A percentile compares a stretch with the other conserved stretches of the same genome.
phyloP scores from a whole-genome alignment of 2,888 invertebrate genomes.

The Lepidochrysops patricia region DNA sequence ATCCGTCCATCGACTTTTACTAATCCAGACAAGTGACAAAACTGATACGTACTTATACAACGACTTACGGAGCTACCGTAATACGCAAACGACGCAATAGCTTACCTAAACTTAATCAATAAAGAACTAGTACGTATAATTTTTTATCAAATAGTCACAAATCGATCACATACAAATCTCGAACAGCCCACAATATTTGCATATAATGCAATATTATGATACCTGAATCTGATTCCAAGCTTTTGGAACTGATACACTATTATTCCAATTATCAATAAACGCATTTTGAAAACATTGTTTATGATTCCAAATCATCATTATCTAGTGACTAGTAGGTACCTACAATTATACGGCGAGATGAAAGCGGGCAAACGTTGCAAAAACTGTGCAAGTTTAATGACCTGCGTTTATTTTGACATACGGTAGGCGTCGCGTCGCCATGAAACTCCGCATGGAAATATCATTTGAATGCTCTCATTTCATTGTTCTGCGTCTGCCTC shows the following conservation, averaged over 20 bases:
- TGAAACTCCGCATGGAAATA: background rate
- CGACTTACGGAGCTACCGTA: too few species aligned
- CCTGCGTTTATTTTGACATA: conserved; percentile 9
- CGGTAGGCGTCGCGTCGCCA: conserved; percentile 5
- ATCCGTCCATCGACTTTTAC: background rate
- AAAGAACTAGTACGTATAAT: background rate
- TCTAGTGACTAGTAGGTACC: background rate
- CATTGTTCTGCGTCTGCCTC: conserved; percentile 1
- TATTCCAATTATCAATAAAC: background rate
- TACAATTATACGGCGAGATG: background rate
- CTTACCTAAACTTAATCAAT: background rate
- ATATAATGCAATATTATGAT: too few species aligned
- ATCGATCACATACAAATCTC: too few species aligned
- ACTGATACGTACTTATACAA: too few species aligned
- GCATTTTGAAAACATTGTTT: background rate
- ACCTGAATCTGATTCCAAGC: too few species aligned
- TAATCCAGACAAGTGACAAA: background rate
- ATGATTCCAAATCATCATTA: background rate
- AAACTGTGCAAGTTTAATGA: conserved; percentile 2
- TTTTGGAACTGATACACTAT: too few species aligned
- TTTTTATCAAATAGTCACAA: too few species aligned
- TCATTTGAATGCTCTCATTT: conserved; percentile 1
- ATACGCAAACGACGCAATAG: background rate
- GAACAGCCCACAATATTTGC: too few species aligned
- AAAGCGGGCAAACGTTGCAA: background rate